Evolutionary conservation across 2,888 invertebrate species (phyloP).

Genomic region (Morpho achilles): DNA sequence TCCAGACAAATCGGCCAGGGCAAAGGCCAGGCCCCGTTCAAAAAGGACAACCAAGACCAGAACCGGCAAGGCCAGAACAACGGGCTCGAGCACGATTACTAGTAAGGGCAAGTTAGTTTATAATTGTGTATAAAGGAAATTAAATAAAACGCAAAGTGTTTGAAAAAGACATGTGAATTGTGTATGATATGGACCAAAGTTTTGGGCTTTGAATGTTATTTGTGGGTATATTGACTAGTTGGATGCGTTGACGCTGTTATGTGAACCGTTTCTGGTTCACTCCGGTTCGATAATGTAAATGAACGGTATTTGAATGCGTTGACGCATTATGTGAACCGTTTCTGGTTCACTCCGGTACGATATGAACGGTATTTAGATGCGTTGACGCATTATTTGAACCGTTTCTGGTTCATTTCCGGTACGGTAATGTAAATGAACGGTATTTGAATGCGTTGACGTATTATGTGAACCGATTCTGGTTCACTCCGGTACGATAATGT

Average conservation of each 20-base stretch:
- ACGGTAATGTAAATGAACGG: too few relatives aligned
- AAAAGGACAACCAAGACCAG: constrained; percentile 37
- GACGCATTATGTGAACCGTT: background rate
- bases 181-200: constrained; percentile 62
- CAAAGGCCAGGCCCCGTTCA: constrained; percentile 53
- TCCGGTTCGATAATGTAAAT: background rate
- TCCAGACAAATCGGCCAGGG: constrained; percentile 73
- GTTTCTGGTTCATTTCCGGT: too few relatives aligned
- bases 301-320: too few relatives aligned
- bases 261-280: background rate
- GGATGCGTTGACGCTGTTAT: background rate
- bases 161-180: constrained; percentile 64
- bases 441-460: too few relatives aligned
- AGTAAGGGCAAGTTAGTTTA: constrained; percentile 48
- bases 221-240: background rate
- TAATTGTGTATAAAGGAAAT: constrained; percentile 8
- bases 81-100: constrained; percentile 67
- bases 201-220: constrained; percentile 15
- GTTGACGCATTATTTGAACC: too few relatives aligned
- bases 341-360: background rate
- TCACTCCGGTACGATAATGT: too few relatives aligned
- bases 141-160: constrained; percentile 28
- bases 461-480: too few relatives aligned
- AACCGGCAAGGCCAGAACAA: constrained; percentile 62
- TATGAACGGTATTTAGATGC: background rate